Evolutionary conservation across 2,113 vertebrate species (phyloP).

Genomic region (Centropus bengalensis): DNA sequence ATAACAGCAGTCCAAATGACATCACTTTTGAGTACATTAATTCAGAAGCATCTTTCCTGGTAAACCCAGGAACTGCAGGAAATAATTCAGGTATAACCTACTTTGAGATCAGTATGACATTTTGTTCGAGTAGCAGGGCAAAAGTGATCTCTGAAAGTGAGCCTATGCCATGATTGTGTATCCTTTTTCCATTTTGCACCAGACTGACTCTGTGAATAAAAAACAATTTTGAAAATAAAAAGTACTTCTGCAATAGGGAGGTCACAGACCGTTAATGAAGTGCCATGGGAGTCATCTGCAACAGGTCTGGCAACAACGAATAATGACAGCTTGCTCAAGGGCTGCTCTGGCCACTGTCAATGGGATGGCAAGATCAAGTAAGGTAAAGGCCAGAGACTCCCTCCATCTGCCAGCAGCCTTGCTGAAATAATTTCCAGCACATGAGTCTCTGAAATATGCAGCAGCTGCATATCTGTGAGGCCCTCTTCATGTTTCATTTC

Average conservation of each 20-base stretch:
- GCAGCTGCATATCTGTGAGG: not conserved
- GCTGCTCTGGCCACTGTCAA: not conserved
- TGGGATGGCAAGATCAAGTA: not conserved
- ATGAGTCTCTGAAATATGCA: accelerated
- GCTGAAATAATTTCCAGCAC: not conserved
- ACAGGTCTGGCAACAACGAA: not conserved
- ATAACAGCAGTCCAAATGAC: not conserved
- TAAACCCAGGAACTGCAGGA: not conserved
- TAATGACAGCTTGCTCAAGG: not conserved
- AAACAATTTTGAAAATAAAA: not conserved
- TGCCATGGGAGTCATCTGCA: not conserved
- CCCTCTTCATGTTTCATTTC: not conserved
- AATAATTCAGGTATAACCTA: not conserved
- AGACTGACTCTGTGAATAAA: not conserved
- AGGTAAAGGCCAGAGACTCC: not conserved
- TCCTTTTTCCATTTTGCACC: not conserved
- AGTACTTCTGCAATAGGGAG: not conserved
- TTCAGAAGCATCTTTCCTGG: not conserved
- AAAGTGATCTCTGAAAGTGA: not conserved
- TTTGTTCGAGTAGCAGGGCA: not conserved
- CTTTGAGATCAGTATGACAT: not conserved
- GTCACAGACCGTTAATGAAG: not conserved
- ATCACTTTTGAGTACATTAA: not conserved
- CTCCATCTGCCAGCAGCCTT: not conserved
- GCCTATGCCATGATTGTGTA: not conserved